Conservation (phyloP, 1,140 invertebrate species). For the Ceratina japonica region DNA sequence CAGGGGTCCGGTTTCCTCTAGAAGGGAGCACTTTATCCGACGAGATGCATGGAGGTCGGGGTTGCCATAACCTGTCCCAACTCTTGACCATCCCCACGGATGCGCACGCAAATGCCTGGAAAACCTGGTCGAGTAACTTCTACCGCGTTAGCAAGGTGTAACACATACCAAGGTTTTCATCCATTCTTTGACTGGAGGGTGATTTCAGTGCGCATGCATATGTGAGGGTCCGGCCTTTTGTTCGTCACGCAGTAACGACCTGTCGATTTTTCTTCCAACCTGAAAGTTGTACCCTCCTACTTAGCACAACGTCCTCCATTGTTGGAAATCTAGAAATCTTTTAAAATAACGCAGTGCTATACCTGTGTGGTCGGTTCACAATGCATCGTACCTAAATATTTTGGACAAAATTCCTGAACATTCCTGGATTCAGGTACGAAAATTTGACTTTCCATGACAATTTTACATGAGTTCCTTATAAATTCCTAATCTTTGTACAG, state of each 20-base stretch:
- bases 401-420: constrained; percentile 55
- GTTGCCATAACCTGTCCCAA: constrained; percentile 43
- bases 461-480: neutral
- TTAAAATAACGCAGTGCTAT: constrained; percentile 65
- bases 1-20: constrained; percentile 11
- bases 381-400: constrained; percentile 58
- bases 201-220: constrained; percentile 60
- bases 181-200: constrained; percentile 11
- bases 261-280: constrained; percentile 49
- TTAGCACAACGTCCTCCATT: constrained; percentile 35
- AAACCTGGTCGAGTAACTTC: constrained; percentile 6
- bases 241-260: constrained; percentile 23
- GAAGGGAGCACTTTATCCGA: constrained; percentile 42
- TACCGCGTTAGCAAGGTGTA: constrained; percentile 11
- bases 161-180: neutral
- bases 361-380: constrained; percentile 47
- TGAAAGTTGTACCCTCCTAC: constrained; percentile 57
- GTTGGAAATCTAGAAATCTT: constrained; percentile 70
- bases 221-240: constrained; percentile 33
- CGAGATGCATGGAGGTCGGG: constrained; percentile 31
- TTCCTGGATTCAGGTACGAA: constrained; percentile 47
- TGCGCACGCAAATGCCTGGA: constrained; percentile 41
- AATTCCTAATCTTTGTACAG: neutral
- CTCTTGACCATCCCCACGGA: constrained; percentile 43
- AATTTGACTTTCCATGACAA: neutral